Evolutionary conservation across 2,797 vertebrate genomes (phyloP), one percentile per base, ranked within the genome.

Genomic region (Peromyscus eremicus): DNA sequence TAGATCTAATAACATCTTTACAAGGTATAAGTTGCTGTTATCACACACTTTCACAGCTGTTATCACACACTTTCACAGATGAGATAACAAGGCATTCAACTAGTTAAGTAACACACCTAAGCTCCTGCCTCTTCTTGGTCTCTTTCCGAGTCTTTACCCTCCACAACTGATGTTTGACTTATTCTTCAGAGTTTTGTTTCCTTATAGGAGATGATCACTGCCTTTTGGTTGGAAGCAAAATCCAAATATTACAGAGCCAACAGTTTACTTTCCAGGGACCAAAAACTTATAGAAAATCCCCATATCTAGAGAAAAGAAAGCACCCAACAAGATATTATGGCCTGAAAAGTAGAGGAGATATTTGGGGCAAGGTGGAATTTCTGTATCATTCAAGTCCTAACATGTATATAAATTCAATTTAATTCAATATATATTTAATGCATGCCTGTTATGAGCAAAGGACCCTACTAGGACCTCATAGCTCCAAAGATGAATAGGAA

Each of bases 381-480:
- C 52, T 96, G 34, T 34, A 79, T 77, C 40, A 93, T 62, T 92
- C 68, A 96, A 96, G 86, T 84, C n/a, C 32, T 77, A 93, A 55
- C 5, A 52, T 32, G 70, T 37, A 27, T 13, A 71, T 14, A 89
- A 84, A 29, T 76, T 57, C 6, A 68, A 46, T 91, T 80, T 83
- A 77, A 87, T 87, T 81, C 49, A 95, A 75, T n/a, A 86, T 91
- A 79, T 82, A 91, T 79, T 92, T 81, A 95, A 95, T 89, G 55
- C 77, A 34, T 21, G 66, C 79, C 46, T 68, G 29, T 34, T 93
- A 66, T 52, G 27, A 96, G 55, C 37, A 92, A 96, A 96, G 76
- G 21, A 79, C 29, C 27, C 34, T 52, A 70, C 12, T 86, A 76
- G 85, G 32, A 25, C 76, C 79, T 79, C 84, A 68, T 21, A 95